phyloP scores from a whole-genome alignment of 2,888 invertebrate species.

The Chelonus formosanus region DNA sequence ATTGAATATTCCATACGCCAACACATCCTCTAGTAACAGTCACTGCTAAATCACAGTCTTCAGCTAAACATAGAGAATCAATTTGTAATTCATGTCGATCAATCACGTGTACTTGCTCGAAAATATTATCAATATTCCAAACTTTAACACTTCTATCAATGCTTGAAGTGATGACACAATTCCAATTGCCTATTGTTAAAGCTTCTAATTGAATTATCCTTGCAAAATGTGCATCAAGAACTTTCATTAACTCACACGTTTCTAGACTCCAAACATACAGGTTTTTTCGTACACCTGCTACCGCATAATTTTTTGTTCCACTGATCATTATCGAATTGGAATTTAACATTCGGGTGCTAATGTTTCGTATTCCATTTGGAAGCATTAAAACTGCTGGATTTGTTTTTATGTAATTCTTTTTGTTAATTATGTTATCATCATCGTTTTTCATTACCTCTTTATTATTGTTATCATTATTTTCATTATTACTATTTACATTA shows the following conservation, averaged over 20 bases:
- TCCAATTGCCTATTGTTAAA: constrained; percentile 88
- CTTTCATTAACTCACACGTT: constrained; percentile 83
- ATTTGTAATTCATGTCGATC: constrained; percentile 95
- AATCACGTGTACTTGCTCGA: constrained; percentile 96
- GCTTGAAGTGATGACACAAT: constrained; percentile 94
- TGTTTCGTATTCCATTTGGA: constrained; percentile 90
- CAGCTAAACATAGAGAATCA: constrained; percentile 85
- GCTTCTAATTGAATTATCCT: constrained; percentile 92
- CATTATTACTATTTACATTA: too few relatives aligned
- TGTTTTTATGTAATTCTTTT: constrained; percentile 36
- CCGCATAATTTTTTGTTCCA: constrained; percentile 88
- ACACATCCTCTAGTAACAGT: constrained; percentile 95
- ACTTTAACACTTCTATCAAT: constrained; percentile 98
- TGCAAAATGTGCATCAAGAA: constrained; percentile 96
- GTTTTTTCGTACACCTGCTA: constrained; percentile 94
- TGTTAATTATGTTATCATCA: neutral
- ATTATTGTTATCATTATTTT: too few relatives aligned
- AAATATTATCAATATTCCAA: constrained; percentile 99
- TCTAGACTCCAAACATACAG: constrained; percentile 93
- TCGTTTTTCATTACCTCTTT: neutral
- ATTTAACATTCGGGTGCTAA: constrained; percentile 88
- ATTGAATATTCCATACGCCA: constrained; percentile 91
- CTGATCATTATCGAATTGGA: constrained; percentile 94
- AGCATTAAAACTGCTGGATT: constrained; percentile 76
- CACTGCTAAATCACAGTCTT: constrained; percentile 82